These are phyloP conservation scores for Diplodus sargus DNA, from an alignment of 2,797 vertebrate species.

Conservation along the genomic window DNA sequence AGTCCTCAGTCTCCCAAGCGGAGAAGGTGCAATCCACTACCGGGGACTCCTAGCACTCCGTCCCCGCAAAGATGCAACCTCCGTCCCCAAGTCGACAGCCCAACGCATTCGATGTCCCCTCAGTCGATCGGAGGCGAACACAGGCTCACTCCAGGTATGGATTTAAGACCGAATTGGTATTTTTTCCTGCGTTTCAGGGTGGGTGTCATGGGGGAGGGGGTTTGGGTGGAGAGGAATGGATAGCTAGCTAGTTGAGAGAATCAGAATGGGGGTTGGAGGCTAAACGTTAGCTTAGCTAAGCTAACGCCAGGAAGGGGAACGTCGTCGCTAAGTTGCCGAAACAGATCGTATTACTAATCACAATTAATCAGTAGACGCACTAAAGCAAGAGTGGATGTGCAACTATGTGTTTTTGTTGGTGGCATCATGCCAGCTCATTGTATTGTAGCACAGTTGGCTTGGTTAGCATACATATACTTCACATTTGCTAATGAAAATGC, in stretches of 20 bases:
- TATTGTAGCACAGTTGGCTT: slow-evolving; percentile 4
- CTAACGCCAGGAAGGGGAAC: slow-evolving; percentile 55
- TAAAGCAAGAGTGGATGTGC: not conserved
- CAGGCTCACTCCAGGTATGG: slow-evolving; percentile 89
- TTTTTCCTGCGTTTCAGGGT: slow-evolving; percentile 69
- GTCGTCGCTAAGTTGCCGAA: slow-evolving; percentile 38
- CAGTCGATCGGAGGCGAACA: slow-evolving; percentile 82
- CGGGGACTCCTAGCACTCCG: slow-evolving; percentile 86
- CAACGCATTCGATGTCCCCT: slow-evolving; percentile 83
- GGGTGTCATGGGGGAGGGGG: slow-evolving; percentile 84
- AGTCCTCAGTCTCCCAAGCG: slow-evolving; percentile 93
- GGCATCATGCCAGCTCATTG: slow-evolving; percentile 4
- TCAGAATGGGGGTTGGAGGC: slow-evolving; percentile 78
- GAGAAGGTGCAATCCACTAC: slow-evolving; percentile 90
- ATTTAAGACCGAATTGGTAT: slow-evolving; percentile 14
- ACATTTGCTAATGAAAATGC: not conserved
- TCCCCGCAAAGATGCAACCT: slow-evolving; percentile 90
- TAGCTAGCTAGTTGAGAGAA: slow-evolving; percentile 72
- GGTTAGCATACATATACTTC: slow-evolving; percentile 24
- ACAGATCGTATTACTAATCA: not conserved
- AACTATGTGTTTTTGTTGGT: not conserved
- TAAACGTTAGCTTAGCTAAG: slow-evolving; percentile 64
- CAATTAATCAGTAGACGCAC: not conserved
- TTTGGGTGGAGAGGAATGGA: slow-evolving; percentile 83
- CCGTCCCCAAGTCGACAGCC: slow-evolving; percentile 85